Evolutionary conservation across 2,113 vertebrate species (phyloP).

Genomic region (Psephotus haematonotus): DNA sequence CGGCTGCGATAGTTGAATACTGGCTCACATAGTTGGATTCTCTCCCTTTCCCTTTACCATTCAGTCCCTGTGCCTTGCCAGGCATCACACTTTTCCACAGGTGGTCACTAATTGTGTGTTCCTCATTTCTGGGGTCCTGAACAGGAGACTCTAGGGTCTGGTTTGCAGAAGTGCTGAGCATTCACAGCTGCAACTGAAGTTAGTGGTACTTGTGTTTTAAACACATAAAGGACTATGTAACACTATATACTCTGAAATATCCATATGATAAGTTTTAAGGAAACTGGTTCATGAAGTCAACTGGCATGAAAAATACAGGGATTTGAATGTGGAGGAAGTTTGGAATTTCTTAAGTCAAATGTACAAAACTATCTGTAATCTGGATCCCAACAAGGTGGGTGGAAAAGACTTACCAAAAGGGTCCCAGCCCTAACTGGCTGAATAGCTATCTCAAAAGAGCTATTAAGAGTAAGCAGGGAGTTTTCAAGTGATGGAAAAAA

Average conservation of each 20-base stretch:
- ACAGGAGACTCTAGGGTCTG: conserved; percentile 15
- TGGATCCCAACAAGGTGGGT: not conserved
- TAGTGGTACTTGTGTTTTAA: conserved; percentile 24
- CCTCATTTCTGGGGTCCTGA: conserved; percentile 35
- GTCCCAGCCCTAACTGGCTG: not conserved
- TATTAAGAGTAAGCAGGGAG: conserved; percentile 43
- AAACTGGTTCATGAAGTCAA: conserved; percentile 19
- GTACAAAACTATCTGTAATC: conserved; percentile 5
- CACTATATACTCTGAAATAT: conserved; percentile 8
- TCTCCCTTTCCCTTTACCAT: not conserved
- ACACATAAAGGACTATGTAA: conserved; percentile 16
- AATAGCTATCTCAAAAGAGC: not conserved
- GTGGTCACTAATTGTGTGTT: conserved; percentile 37
- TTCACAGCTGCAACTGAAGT: conserved; percentile 54
- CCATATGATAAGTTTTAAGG: not conserved
- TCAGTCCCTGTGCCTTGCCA: not conserved
- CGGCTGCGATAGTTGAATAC: fast-evolving
- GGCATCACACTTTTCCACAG: conserved; percentile 58
- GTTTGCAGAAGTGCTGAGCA: conserved; percentile 31
- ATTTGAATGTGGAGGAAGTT: conserved; percentile 21
- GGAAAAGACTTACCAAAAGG: conserved; percentile 16
- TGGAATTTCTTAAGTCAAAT: conserved; percentile 26
- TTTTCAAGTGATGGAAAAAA: conserved; percentile 43
- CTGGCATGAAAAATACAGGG: conserved; percentile 8
- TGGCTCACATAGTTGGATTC: not conserved